phyloP scores from a whole-genome alignment of 2,888 invertebrate genomes.

The Pachydiplax longipennis region DNA sequence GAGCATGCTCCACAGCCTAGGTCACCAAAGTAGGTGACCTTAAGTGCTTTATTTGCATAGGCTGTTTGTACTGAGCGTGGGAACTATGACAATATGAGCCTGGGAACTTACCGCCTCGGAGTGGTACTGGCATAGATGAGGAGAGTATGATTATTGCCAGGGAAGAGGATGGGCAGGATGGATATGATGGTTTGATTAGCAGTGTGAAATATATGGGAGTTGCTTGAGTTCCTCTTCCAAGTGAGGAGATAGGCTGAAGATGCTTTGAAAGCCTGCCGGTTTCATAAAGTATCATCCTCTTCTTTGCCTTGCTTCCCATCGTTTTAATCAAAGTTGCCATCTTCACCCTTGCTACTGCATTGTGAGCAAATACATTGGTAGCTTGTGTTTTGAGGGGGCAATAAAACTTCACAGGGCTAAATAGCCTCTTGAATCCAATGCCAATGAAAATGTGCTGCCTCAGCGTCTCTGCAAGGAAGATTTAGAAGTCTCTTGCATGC shows the following conservation, averaged over 20 bases:
- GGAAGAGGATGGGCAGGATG: constrained; percentile 35
- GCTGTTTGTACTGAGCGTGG: constrained; percentile 8
- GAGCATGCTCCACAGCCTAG: constrained; percentile 37
- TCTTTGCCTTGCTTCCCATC: constrained; percentile 30
- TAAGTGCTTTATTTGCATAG: neutral
- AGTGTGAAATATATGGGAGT: neutral
- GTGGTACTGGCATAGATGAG: constrained; percentile 5
- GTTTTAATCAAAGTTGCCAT: neutral
- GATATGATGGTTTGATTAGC: constrained; percentile 16
- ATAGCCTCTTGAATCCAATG: constrained; percentile 16
- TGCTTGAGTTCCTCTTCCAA: constrained; percentile 8
- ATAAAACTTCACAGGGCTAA: constrained; percentile 21
- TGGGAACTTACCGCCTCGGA: neutral
- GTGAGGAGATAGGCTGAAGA: neutral
- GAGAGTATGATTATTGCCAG: neutral
- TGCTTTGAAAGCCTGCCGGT: neutral
- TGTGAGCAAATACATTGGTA: constrained; percentile 20
- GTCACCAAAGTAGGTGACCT: constrained; percentile 22
- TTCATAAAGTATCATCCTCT: constrained; percentile 18
- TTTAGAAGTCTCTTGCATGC: constrained; percentile 43
- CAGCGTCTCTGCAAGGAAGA: constrained; percentile 44
- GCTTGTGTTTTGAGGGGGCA: constrained; percentile 24
- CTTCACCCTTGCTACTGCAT: constrained; percentile 33
- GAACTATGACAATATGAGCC: constrained; percentile 8
- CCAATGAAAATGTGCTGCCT: constrained; percentile 33